These are phyloP conservation scores for Zophobas morio DNA, from an alignment of 1,140 invertebrate species.

Conservation along the genomic window DNA sequence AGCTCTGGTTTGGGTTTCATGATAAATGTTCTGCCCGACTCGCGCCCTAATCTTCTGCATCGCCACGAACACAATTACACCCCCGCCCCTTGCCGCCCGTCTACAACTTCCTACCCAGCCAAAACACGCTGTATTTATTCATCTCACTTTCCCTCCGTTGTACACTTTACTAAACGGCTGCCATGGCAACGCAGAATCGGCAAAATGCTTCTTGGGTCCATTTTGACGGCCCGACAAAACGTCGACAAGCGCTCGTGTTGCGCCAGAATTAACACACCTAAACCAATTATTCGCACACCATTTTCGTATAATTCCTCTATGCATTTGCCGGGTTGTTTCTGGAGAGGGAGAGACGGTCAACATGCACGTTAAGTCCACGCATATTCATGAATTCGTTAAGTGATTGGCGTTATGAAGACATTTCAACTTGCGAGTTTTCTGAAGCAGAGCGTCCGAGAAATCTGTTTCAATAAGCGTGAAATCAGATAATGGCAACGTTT, in stretches of 20 bases:
- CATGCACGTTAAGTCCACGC: too few relatives aligned
- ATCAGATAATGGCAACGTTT: too few relatives aligned
- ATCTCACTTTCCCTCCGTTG: conserved; percentile 63
- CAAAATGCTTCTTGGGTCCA: conserved; percentile 53
- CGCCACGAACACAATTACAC: conserved; percentile 63
- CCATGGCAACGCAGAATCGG: conserved; percentile 54
- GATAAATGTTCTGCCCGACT: conserved; percentile 62
- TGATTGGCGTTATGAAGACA: too few relatives aligned
- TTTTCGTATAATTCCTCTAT: neutral
- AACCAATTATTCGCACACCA: neutral
- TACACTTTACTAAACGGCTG: conserved; percentile 57
- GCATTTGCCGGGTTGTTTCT: neutral
- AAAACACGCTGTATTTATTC: conserved; percentile 62
- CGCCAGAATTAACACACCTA: conserved; percentile 9
- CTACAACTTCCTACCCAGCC: conserved; percentile 47
- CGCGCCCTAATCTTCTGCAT: conserved; percentile 63
- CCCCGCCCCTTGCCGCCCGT: conserved; percentile 43
- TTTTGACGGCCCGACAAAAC: conserved; percentile 44
- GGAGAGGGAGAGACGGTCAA: too few relatives aligned
- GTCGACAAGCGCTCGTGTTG: conserved; percentile 11
- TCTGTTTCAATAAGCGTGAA: too few relatives aligned
- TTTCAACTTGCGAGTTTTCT: too few relatives aligned
- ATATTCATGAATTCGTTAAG: too few relatives aligned
- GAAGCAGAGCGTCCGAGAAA: too few relatives aligned
- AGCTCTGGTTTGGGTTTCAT: conserved; percentile 60